Percentiles rank a stretch among this genome's conserved stretches.
Evolutionary conservation across 2,888 invertebrate species (phyloP).

Genomic region (Lasioglossum morio): DNA sequence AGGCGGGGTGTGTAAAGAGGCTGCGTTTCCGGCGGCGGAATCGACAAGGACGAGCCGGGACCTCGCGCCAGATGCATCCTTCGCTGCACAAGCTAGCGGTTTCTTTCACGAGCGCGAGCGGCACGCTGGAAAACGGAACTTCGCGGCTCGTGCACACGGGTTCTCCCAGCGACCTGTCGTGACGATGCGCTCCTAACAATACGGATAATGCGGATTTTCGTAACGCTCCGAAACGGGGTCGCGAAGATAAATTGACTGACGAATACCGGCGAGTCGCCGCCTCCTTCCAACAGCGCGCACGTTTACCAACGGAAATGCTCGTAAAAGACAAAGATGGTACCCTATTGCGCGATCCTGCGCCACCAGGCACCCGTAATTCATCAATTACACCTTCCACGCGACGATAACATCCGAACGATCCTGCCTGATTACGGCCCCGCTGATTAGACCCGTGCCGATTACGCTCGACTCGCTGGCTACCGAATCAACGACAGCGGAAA

Average conservation of each 20-base stretch:
- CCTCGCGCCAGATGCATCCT: slow-evolving; percentile 84
- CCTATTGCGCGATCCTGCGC: slow-evolving; percentile 9
- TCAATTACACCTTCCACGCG: slow-evolving; percentile 16
- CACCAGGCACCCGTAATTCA: slow-evolving; percentile 20
- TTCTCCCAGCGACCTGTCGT: slow-evolving; percentile 70
- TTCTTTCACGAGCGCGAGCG: slow-evolving; percentile 66
- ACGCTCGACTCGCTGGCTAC: not conserved
- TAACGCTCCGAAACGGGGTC: slow-evolving; percentile 68
- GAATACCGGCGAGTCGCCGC: slow-evolving; percentile 22
- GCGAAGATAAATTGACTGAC: slow-evolving; percentile 54
- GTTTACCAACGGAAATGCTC: slow-evolving; percentile 42
- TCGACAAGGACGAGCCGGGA: slow-evolving; percentile 81
- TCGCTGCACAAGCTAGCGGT: slow-evolving; percentile 79
- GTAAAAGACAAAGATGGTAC: slow-evolving; percentile 25
- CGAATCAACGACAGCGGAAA: not conserved
- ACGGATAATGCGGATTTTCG: slow-evolving; percentile 67
- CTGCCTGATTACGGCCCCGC: slow-evolving; percentile 5
- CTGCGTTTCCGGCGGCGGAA: slow-evolving; percentile 79
- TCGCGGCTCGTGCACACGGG: slow-evolving; percentile 70
- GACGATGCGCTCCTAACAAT: slow-evolving; percentile 70
- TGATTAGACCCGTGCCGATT: not conserved
- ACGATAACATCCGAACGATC: slow-evolving; percentile 21
- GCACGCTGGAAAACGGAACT: slow-evolving; percentile 73
- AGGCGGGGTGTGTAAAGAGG: slow-evolving; percentile 71
- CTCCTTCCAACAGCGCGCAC: not conserved